Conservation (phyloP, 1,140 invertebrate genomes). For the Reticulitermes speratus region DNA sequence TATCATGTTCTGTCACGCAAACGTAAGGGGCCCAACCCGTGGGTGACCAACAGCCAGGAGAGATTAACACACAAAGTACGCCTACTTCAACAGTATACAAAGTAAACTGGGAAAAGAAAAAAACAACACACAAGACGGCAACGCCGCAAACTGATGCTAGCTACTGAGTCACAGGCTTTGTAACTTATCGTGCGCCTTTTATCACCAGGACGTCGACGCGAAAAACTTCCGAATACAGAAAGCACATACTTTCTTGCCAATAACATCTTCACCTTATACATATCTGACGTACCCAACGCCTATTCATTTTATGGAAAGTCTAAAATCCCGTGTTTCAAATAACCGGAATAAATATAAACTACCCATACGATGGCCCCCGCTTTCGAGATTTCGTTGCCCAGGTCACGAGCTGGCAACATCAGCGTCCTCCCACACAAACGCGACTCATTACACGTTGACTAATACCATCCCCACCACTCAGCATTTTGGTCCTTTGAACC, state of each 20-base stretch:
- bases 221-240: background rate
- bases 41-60: background rate
- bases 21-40: background rate
- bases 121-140: background rate
- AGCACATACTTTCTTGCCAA: background rate
- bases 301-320: background rate
- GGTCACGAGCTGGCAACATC: conserved; percentile 16
- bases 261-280: background rate
- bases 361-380: background rate
- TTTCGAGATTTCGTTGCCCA: background rate
- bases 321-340: background rate
- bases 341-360: background rate
- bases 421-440: background rate
- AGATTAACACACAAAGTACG: background rate
- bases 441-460: background rate
- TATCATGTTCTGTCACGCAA: background rate
- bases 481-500: background rate
- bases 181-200: background rate
- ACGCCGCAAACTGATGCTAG: background rate
- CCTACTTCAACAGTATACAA: background rate
- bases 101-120: background rate
- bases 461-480: background rate
- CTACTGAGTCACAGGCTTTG: background rate
- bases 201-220: background rate
- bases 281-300: background rate